Conservation (phyloP, 2,888 invertebrate species). For the Digitonthophagus gazella region DNA sequence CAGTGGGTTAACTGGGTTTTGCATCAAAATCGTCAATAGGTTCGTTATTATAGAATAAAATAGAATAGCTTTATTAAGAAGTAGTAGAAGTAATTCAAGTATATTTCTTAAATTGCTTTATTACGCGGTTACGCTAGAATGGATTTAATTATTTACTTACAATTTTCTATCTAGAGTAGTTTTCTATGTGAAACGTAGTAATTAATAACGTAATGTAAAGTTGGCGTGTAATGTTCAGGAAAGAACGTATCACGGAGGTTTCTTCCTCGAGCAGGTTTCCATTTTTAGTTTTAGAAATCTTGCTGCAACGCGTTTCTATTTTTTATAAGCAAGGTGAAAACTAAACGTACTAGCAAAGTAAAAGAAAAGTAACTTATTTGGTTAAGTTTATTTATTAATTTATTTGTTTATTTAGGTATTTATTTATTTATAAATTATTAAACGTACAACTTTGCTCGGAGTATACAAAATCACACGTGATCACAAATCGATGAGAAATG, state of each 20-base stretch:
- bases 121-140: neutral
- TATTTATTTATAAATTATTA: neutral
- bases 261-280: neutral
- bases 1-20: neutral
- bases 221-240: neutral
- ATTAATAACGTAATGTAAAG: neutral
- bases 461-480: neutral
- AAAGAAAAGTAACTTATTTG: too few relatives aligned
- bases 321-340: neutral
- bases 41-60: too few relatives aligned
- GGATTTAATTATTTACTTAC: neutral
- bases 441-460: neutral
- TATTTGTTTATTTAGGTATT: neutral
- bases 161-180: neutral
- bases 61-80: too few relatives aligned
- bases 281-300: neutral
- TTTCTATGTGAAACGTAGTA: neutral
- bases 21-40: neutral
- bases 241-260: neutral
- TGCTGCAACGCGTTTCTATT: neutral
- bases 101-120: neutral
- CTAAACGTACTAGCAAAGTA: too few relatives aligned
- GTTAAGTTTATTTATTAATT: neutral
- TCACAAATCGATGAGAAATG: slow-evolving; percentile 2
- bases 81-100: too few relatives aligned